Evolutionary conservation across 1,140 invertebrate species (phyloP).

Genomic region (Rhopalosiphum maidis): DNA sequence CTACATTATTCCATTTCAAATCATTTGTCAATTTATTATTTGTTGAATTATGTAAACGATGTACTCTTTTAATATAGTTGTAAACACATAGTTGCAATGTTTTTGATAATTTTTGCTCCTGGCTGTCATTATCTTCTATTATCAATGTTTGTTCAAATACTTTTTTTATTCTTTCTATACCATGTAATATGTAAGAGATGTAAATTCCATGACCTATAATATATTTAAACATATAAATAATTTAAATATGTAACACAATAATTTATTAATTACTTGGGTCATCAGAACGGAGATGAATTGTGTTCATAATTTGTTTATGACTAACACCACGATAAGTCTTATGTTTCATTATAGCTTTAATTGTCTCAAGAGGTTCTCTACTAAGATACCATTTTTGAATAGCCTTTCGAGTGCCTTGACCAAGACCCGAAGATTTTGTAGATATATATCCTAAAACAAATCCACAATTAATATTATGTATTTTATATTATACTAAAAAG

Average conservation of each 20-base stretch:
- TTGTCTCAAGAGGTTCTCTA: not conserved
- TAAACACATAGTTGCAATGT: not conserved
- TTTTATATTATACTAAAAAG: not conserved
- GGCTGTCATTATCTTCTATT: no score
- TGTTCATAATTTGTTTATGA: not conserved
- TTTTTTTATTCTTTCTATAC: not conserved
- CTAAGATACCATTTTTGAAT: not conserved
- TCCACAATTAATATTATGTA: not conserved
- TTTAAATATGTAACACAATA: not conserved
- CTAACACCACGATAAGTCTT: not conserved
- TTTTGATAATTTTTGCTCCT: not conserved
- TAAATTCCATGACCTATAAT: not conserved
- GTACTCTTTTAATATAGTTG: not conserved
- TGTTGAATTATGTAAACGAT: not conserved
- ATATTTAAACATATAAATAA: not conserved
- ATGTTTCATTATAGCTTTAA: not conserved
- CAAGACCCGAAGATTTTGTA: not conserved
- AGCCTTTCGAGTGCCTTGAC: not conserved
- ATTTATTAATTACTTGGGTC: not conserved
- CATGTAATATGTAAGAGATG: not conserved
- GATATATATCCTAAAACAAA: not conserved
- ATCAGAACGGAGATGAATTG: not conserved
- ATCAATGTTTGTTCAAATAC: not conserved
- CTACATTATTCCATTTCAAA: not conserved
- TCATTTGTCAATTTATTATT: not conserved